These are phyloP conservation scores for Rynchops niger DNA, from an alignment of 2,113 vertebrate genomes.

Conservation along the genomic window DNA sequence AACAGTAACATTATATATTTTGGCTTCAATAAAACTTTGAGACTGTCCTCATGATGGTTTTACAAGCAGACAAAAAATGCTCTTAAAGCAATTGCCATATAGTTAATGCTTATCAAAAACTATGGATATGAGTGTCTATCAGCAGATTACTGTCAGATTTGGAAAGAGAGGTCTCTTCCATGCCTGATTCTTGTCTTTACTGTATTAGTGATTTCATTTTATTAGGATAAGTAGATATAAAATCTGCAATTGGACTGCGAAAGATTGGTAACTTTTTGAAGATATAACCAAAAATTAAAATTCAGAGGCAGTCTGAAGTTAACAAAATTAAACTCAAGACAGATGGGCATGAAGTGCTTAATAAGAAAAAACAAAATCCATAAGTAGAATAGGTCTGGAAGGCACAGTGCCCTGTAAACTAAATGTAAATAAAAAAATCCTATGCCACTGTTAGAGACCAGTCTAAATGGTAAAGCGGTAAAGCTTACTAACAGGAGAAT, in stretches of 20 bases:
- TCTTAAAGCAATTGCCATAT: background rate
- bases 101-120: background rate
- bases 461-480: background rate
- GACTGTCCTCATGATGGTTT: background rate
- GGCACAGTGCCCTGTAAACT: background rate
- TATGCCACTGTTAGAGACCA: background rate
- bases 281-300: background rate
- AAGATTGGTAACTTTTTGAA: background rate
- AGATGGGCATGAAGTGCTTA: background rate
- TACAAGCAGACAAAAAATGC: background rate
- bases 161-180: background rate
- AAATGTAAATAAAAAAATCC: background rate
- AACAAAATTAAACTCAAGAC: background rate
- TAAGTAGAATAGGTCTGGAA: background rate
- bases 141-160: background rate
- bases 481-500: background rate
- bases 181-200: background rate
- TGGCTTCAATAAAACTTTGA: background rate
- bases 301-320: background rate
- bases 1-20: background rate
- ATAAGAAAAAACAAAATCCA: background rate
- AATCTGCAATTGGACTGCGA: background rate
- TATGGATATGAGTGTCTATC: background rate
- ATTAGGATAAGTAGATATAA: background rate
- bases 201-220: background rate